A percentile compares a stretch with the other conserved stretches of the same genome.
These are phyloP conservation scores for Okamejei kenojei DNA, from an alignment of 2,797 vertebrate species.

Conservation along the genomic window DNA sequence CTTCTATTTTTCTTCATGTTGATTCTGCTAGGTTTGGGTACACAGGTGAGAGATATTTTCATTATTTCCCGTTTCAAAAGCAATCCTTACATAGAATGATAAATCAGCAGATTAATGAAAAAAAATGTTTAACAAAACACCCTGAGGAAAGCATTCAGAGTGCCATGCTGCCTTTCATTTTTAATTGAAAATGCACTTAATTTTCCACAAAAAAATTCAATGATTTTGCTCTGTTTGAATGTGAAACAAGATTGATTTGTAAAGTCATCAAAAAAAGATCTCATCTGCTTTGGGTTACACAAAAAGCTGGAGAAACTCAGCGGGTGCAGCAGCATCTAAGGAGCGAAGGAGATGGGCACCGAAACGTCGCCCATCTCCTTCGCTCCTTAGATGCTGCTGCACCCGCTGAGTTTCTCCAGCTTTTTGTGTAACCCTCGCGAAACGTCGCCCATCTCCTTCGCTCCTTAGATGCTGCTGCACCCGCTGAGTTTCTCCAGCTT, in stretches of 20 bases:
- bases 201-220: not conserved
- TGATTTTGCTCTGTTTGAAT: not conserved
- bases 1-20: slow-evolving; percentile 99
- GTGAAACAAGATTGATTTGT: not conserved
- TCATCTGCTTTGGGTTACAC: not conserved
- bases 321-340: too few species aligned
- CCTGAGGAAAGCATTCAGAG: too few species aligned
- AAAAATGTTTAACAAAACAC: not conserved
- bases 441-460: too few species aligned
- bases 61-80: not conserved
- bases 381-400: too few species aligned
- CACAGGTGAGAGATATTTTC: slow-evolving; percentile 71
- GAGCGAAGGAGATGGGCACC: too few species aligned
- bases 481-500: too few species aligned
- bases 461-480: too few species aligned
- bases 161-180: not conserved
- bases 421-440: too few species aligned
- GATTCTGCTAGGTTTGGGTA: slow-evolving; percentile 89
- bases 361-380: too few species aligned
- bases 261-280: not conserved
- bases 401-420: too few species aligned
- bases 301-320: too few species aligned
- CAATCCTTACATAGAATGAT: not conserved
- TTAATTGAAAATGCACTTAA: not conserved
- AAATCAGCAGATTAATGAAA: not conserved